phyloP scores from a whole-genome alignment of 2,797 vertebrate species.

The Mallotus villosus region DNA sequence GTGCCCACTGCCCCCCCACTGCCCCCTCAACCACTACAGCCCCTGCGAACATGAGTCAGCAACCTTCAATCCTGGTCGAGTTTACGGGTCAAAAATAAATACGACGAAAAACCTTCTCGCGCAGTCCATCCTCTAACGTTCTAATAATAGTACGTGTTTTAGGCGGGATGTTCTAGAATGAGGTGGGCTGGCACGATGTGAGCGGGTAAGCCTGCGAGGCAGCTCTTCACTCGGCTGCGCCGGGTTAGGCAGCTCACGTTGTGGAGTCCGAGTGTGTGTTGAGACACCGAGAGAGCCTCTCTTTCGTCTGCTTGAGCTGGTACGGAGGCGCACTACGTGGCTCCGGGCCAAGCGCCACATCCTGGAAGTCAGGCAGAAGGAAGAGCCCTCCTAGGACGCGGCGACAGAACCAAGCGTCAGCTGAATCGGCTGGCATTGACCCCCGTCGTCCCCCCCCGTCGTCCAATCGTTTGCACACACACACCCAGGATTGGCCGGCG shows the following conservation, averaged over 20 bases:
- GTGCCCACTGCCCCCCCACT: not conserved
- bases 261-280: too few species aligned
- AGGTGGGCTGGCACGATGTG: too few species aligned
- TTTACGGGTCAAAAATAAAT: too few species aligned
- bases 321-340: not conserved
- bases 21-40: not conserved
- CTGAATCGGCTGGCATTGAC: not conserved
- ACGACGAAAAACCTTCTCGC: too few species aligned
- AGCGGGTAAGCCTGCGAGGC: not conserved
- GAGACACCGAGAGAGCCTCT: too few species aligned
- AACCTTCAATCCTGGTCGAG: not conserved
- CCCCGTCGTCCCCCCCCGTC: too few species aligned
- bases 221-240: not conserved
- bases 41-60: constrained; percentile 32
- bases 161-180: too few species aligned
- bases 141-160: too few species aligned
- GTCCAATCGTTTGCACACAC: not conserved
- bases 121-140: too few species aligned
- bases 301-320: too few species aligned
- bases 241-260: too few species aligned
- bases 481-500: not conserved
- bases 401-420: constrained; percentile 31
- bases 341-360: constrained; percentile 15
- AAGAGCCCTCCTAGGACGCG: constrained; percentile 22
- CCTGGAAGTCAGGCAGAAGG: constrained; percentile 15